phyloP scores from a whole-genome alignment of 2,113 vertebrate species.

The Chloropsis cyanopogon region DNA sequence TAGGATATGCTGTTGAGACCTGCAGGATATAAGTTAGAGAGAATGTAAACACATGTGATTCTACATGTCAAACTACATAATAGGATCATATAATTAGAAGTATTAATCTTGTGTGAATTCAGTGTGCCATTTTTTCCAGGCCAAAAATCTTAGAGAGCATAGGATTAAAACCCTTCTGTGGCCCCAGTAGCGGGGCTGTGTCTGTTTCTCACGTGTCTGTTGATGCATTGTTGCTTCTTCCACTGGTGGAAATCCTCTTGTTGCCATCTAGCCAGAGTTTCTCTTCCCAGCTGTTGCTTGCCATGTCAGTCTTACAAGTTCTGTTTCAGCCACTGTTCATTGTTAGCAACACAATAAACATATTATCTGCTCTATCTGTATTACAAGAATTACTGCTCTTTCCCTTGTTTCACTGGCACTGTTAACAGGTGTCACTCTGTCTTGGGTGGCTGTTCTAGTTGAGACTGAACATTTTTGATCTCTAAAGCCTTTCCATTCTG shows the following conservation, averaged over 20 bases:
- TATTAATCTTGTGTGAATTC: not conserved
- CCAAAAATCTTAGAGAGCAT: not conserved
- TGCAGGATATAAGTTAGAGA: not conserved
- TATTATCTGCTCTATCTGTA: not conserved
- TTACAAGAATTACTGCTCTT: not conserved
- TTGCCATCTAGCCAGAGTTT: not conserved
- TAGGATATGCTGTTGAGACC: not conserved
- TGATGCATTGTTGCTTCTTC: not conserved
- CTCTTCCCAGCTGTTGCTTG: not conserved
- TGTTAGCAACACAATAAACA: not conserved
- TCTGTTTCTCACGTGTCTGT: fast-evolving
- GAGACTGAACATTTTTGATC: not conserved
- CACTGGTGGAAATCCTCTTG: not conserved
- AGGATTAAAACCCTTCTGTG: not conserved
- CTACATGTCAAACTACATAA: fast-evolving
- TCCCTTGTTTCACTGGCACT: not conserved
- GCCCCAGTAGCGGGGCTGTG: not conserved
- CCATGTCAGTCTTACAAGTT: not conserved
- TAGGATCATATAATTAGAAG: not conserved
- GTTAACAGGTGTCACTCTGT: not conserved
- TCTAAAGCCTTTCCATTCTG: not conserved
- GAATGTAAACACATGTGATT: not conserved
- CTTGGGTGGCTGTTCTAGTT: not conserved
- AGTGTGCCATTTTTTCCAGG: not conserved
- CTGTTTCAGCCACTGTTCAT: not conserved